Evolutionary conservation across 2,113 vertebrate genomes (phyloP).

Genomic region (Scatophagus argus): DNA sequence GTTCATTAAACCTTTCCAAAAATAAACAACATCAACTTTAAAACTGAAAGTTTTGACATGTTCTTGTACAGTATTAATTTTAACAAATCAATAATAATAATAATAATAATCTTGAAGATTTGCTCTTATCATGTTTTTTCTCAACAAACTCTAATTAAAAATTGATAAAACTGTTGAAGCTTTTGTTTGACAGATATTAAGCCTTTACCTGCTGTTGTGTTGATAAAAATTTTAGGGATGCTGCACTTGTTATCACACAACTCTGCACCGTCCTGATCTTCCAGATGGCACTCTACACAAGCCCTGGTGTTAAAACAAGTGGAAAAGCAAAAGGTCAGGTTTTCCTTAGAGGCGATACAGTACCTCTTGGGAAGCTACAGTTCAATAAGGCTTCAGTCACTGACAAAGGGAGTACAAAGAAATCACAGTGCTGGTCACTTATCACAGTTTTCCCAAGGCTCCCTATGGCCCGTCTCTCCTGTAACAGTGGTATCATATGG

Average conservation of each 20-base stretch:
- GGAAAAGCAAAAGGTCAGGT: conserved; percentile 42
- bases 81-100: no score
- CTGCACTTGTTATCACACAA: conserved; percentile 90
- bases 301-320: conserved; percentile 82
- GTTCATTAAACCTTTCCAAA: neutral
- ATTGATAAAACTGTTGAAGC: no score
- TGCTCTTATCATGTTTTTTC: neutral
- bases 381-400: conserved; percentile 50
- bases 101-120: neutral
- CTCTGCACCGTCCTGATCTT: conserved; percentile 79
- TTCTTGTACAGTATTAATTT: no score
- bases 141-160: no score
- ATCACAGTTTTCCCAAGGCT: conserved; percentile 71
- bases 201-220: conserved; percentile 86
- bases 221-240: conserved; percentile 85
- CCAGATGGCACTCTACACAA: conserved; percentile 95
- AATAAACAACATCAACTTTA: neutral
- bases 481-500: conserved; percentile 73
- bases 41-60: neutral
- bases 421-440: conserved; percentile 65
- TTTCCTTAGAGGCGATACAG: conserved; percentile 38
- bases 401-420: conserved; percentile 49
- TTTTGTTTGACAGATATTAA: no score
- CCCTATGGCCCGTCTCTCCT: conserved; percentile 51
- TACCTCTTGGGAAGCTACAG: conserved; percentile 7